Evolutionary conservation across 2,797 vertebrate genomes (phyloP).

Genomic region (Lacerta viridis): DNA sequence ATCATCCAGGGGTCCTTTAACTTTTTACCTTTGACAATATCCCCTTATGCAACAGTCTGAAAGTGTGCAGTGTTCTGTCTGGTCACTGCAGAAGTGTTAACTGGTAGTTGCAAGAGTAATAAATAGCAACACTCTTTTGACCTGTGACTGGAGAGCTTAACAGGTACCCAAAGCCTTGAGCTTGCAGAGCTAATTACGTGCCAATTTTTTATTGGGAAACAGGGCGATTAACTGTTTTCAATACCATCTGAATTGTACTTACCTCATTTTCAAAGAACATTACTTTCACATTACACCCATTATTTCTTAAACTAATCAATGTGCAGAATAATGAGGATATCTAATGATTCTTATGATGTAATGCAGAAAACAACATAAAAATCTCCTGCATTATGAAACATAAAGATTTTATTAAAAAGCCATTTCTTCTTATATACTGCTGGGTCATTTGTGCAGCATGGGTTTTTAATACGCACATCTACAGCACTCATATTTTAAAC

Average conservation of each 20-base stretch:
- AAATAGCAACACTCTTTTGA: not conserved
- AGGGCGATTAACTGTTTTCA: conserved; percentile 20
- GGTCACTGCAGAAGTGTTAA: conserved; percentile 18
- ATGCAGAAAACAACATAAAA: conserved; percentile 22
- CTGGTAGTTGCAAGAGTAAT: conserved; percentile 11
- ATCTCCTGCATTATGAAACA: conserved; percentile 35
- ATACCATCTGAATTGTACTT: conserved; percentile 31
- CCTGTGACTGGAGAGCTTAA: conserved; percentile 25
- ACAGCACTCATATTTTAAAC: conserved; percentile 41
- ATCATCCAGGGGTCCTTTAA: too few relatives aligned
- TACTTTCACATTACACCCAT: conserved; percentile 30
- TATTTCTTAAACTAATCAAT: conserved; percentile 40
- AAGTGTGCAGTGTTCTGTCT: not conserved
- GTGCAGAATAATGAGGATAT: conserved; percentile 25
- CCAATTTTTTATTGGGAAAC: conserved; percentile 21
- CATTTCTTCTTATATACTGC: conserved; percentile 33
- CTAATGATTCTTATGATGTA: conserved; percentile 29
- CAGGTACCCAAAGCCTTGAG: conserved; percentile 19
- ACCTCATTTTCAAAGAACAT: conserved; percentile 26
- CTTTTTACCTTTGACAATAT: not conserved
- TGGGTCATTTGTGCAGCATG: conserved; percentile 16
- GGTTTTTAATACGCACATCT: conserved; percentile 29
- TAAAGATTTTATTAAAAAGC: conserved; percentile 35
- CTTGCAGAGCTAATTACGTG: conserved; percentile 25
- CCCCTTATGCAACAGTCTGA: not conserved